Evolutionary conservation across 2,888 invertebrate genomes (phyloP).

Genomic region (Pheosia gnoma): DNA sequence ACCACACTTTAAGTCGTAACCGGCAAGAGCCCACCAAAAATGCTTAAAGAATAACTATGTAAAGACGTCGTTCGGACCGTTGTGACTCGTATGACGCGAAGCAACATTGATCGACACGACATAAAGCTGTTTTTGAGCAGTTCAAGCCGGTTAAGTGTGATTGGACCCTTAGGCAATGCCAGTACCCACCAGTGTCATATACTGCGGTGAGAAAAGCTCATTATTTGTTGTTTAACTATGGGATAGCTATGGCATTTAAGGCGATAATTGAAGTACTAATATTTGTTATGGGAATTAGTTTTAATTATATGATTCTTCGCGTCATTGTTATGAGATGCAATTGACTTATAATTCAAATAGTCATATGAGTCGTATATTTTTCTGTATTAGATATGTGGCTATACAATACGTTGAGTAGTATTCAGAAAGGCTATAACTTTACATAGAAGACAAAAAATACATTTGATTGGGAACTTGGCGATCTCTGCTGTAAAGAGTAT

Average conservation of each 20-base stretch:
- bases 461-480: not conserved
- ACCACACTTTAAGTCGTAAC: not conserved
- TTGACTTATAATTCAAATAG: not conserved
- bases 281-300: slow-evolving; percentile 22
- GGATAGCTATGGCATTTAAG: slow-evolving; percentile 49
- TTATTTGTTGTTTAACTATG: slow-evolving; percentile 45
- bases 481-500: not conserved
- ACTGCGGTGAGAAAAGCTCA: slow-evolving; percentile 35
- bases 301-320: slow-evolving; percentile 17
- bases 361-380: not conserved
- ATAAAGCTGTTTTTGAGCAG: not conserved
- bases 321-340: not conserved
- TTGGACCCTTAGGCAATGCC: slow-evolving; percentile 18
- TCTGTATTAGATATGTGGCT: not conserved
- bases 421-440: not conserved
- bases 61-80: too few relatives aligned
- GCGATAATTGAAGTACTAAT: slow-evolving; percentile 46
- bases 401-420: not conserved
- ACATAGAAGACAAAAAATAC: not conserved
- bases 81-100: too few relatives aligned
- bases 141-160: not conserved
- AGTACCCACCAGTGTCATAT: slow-evolving; percentile 23
- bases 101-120: too few relatives aligned
- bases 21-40: not conserved
- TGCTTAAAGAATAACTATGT: not conserved